phyloP scores from a whole-genome alignment of 1,140 invertebrate species.

The Chrysomallon squamiferum region DNA sequence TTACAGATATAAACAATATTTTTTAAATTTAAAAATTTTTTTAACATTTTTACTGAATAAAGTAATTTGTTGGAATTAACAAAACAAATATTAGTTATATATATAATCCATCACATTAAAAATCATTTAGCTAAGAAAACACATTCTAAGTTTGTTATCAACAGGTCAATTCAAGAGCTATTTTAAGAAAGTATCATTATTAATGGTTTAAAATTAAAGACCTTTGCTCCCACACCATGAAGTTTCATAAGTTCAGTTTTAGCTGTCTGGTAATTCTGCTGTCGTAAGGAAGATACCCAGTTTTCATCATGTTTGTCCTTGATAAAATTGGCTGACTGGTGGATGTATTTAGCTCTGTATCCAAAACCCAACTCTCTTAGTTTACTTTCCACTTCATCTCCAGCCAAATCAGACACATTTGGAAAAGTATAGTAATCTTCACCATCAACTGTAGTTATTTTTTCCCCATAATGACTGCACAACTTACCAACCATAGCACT shows the following conservation, averaged over 20 bases:
- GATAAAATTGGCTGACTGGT: conserved; percentile 40
- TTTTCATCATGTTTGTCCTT: conserved; percentile 69
- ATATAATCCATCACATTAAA: too few relatives aligned
- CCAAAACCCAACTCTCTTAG: conserved; percentile 85
- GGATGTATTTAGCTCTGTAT: conserved; percentile 75
- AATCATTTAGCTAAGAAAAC: too few relatives aligned
- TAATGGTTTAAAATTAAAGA: too few relatives aligned
- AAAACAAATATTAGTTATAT: too few relatives aligned
- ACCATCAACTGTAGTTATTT: conserved; percentile 74
- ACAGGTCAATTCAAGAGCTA: too few relatives aligned
- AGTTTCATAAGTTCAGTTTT: conserved; percentile 74
- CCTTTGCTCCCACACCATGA: conserved; percentile 88
- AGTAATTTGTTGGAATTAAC: too few relatives aligned
- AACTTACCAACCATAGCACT: conserved; percentile 88
- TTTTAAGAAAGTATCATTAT: too few relatives aligned
- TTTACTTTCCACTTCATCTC: conserved; percentile 64
- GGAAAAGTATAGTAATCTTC: conserved; percentile 83
- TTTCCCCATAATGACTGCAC: conserved; percentile 80
- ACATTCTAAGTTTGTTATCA: too few relatives aligned
- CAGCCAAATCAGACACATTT: conserved; percentile 71
- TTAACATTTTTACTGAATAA: too few relatives aligned
- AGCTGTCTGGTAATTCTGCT: conserved; percentile 76
- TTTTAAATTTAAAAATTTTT: too few relatives aligned
- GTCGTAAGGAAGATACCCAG: conserved; percentile 77
- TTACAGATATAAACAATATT: too few relatives aligned